phyloP scores from a whole-genome alignment of 2,797 vertebrate species.

The Paratrypauchen microcephalus region DNA sequence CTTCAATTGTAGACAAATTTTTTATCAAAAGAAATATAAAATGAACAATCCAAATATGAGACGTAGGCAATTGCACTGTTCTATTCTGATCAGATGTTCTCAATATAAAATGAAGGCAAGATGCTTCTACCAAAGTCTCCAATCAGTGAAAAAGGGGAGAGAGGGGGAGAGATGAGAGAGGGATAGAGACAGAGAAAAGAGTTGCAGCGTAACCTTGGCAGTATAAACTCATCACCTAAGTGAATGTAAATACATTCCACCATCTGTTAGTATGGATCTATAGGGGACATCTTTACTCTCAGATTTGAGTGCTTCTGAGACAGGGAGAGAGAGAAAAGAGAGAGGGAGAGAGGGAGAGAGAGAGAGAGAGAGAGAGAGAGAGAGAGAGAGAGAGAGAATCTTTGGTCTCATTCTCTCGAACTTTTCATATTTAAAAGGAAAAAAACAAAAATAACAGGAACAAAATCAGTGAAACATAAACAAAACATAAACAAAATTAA shows the following conservation, averaged over 20 bases:
- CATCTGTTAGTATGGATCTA: conserved; percentile 51
- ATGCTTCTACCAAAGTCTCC: not conserved
- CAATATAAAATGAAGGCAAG: not conserved
- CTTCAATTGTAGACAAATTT: too few species aligned
- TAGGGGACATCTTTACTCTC: conserved; percentile 33
- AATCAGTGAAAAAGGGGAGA: conserved; percentile 2
- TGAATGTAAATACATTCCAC: conserved; percentile 52
- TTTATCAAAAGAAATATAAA: not conserved
- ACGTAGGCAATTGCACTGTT: not conserved
- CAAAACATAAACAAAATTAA: too few species aligned
- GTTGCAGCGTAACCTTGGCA: conserved; percentile 33
- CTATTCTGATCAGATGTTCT: not conserved
- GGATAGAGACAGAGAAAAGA: not conserved
- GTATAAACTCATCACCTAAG: conserved; percentile 35
- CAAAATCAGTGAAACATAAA: too few species aligned
- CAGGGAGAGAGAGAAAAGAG: not conserved
- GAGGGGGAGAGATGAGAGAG: not conserved
- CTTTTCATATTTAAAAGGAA: not conserved
- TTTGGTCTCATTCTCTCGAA: too few species aligned
- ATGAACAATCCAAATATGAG: not conserved
- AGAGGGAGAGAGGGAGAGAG: too few species aligned
- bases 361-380: not conserved
- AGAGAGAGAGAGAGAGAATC: too few species aligned
- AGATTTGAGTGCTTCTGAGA: conserved; percentile 3
- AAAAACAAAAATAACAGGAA: too few species aligned